Evolutionary conservation across 2,797 vertebrate species (phyloP).

Genomic region (Eulemur albifrons): DNA sequence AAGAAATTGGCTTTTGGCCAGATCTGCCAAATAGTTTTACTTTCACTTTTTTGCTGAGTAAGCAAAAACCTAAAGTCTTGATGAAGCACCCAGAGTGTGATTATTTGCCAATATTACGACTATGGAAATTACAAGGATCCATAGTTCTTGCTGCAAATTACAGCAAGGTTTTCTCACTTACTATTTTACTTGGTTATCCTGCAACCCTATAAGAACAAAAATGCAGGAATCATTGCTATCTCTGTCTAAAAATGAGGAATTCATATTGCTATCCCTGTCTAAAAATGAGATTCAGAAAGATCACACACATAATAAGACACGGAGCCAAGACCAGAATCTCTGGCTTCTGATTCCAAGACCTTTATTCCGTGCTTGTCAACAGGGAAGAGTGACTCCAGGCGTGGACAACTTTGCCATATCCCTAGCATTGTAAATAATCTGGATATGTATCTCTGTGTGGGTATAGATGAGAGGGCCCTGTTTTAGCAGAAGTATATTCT

Average conservation of each 20-base stretch:
- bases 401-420: not conserved
- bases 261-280: not conserved
- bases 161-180: not conserved
- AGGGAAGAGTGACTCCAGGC: not conserved
- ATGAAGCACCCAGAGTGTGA: not conserved
- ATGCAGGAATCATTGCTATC: not conserved
- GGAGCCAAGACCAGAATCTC: not conserved
- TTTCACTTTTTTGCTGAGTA: not conserved
- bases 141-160: not conserved
- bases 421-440: not conserved
- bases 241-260: not conserved
- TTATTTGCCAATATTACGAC: not conserved
- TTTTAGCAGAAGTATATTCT: not conserved
- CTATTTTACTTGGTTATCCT: not conserved
- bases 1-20: not conserved
- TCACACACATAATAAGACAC: not conserved
- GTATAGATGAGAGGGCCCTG: not conserved
- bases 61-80: not conserved
- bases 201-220: not conserved
- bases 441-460: not conserved
- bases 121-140: not conserved
- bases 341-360: not conserved
- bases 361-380: not conserved
- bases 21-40: slow-evolving; percentile 28
- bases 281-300: not conserved